Evolutionary conservation across 1,140 invertebrate genomes (phyloP).

Genomic region (Nixonia krombeini): DNA sequence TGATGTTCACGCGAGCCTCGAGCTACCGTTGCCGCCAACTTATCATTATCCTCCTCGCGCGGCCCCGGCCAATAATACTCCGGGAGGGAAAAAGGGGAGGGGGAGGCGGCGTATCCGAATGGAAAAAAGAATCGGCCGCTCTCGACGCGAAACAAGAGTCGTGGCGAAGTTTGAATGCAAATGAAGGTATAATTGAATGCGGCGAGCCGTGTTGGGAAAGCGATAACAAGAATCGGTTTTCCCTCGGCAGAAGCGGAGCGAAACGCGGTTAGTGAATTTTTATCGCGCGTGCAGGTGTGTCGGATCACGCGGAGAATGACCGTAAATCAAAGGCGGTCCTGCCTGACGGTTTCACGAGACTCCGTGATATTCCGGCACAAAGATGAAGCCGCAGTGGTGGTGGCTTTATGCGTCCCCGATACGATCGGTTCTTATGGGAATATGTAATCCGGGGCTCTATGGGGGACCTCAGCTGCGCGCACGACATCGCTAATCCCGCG

Average conservation of each 20-base stretch:
- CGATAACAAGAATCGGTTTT: not conserved
- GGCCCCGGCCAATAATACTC: too few relatives aligned
- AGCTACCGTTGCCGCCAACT: too few relatives aligned
- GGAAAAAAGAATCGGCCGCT: too few relatives aligned
- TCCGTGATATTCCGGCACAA: slow-evolving; percentile 2
- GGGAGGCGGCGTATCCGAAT: too few relatives aligned
- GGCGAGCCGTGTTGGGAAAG: not conserved
- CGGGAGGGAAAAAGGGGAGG: too few relatives aligned
- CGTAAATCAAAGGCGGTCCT: slow-evolving; percentile 1
- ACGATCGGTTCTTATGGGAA: slow-evolving; percentile 23
- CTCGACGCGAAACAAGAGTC: too few relatives aligned
- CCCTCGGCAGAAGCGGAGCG: too few relatives aligned
- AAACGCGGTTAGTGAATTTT: not conserved
- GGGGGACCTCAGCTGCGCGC: slow-evolving; percentile 51
- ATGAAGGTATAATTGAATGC: too few relatives aligned
- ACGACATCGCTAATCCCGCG: slow-evolving; percentile 50
- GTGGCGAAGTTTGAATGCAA: too few relatives aligned
- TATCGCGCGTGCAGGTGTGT: not conserved
- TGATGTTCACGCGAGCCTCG: too few relatives aligned
- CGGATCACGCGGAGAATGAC: not conserved
- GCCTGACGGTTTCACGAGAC: slow-evolving; percentile 1
- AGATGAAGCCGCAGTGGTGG: too few relatives aligned
- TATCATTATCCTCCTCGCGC: too few relatives aligned
- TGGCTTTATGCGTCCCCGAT: slow-evolving; percentile 35
- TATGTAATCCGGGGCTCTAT: slow-evolving; percentile 16